Percentiles rank a stretch among this genome's conserved stretches.
Evolutionary conservation across 1,140 invertebrate genomes (phyloP).

Genomic region (Drosophila asahinai): DNA sequence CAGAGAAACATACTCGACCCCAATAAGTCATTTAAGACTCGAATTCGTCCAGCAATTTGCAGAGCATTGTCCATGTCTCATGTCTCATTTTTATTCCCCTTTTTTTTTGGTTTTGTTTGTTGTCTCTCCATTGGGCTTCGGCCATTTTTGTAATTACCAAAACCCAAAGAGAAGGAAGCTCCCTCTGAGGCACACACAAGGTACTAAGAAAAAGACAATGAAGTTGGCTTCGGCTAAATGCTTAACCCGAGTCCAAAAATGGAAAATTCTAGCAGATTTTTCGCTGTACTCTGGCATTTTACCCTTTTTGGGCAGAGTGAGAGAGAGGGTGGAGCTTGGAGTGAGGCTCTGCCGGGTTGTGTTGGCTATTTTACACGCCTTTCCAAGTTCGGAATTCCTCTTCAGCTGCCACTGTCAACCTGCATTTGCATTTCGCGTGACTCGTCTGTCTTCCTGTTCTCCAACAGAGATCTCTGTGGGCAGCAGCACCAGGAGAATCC

Average conservation of each 20-base stretch:
- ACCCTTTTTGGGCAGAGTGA: slow-evolving; percentile 59
- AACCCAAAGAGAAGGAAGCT: slow-evolving; percentile 3
- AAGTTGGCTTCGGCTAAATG: slow-evolving; percentile 50
- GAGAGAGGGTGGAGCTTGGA: not conserved
- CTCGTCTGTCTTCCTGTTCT: slow-evolving; percentile 38
- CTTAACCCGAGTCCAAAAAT: slow-evolving; percentile 64
- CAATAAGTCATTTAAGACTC: slow-evolving; percentile 37
- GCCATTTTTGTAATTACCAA: slow-evolving; percentile 67
- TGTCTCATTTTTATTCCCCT: slow-evolving; percentile 5
- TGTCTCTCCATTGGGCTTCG: slow-evolving; percentile 27
- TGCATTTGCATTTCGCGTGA: slow-evolving; percentile 80
- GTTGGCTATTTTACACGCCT: slow-evolving; percentile 62
- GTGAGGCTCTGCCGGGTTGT: slow-evolving; percentile 12
- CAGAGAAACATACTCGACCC: slow-evolving; percentile 32
- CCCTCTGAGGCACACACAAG: not conserved
- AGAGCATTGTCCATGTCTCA: slow-evolving; percentile 27
- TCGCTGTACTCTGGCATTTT: slow-evolving; percentile 60
- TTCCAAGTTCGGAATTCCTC: slow-evolving; percentile 42
- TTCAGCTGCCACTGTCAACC: slow-evolving; percentile 57
- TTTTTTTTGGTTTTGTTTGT: slow-evolving; percentile 3
- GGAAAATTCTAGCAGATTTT: slow-evolving; percentile 79
- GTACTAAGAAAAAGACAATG: not conserved
- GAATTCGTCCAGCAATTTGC: slow-evolving; percentile 36
- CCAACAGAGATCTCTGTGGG: slow-evolving; percentile 31
- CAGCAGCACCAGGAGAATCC: slow-evolving; percentile 26